phyloP scores from a whole-genome alignment of 30 jellyfish, hydroid and myxozoan genomes.

The Hydra vulgaris region DNA sequence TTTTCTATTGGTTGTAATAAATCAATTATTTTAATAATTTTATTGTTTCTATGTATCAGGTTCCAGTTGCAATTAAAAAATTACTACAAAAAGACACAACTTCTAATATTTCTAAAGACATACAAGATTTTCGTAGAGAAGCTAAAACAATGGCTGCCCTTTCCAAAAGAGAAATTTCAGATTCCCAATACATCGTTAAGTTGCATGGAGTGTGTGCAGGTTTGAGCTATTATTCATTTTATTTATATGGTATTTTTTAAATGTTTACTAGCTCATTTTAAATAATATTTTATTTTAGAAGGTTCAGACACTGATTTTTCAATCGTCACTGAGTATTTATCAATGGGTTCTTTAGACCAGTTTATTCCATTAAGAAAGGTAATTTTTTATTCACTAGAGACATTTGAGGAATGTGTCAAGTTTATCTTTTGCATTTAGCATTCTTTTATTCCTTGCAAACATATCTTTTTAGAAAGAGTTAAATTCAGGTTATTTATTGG shows the following conservation, averaged over 20 bases:
- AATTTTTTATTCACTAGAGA: not conserved
- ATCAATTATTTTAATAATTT: slow-evolving; percentile 5
- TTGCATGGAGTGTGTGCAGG: slow-evolving; percentile 37
- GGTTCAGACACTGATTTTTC: not conserved
- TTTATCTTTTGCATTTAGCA: not conserved
- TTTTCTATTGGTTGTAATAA: too few species aligned
- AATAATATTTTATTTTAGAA: not conserved
- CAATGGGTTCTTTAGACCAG: not conserved
- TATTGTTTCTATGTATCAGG: not conserved
- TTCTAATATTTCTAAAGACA: not conserved
- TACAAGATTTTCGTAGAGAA: slow-evolving; percentile 19
- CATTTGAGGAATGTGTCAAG: not conserved
- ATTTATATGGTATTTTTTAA: not conserved
- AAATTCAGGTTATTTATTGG: not conserved
- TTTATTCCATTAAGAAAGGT: not conserved
- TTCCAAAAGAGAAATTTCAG: not conserved
- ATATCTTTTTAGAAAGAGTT: not conserved
- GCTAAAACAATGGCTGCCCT: slow-evolving; percentile 26
- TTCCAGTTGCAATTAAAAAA: slow-evolving; percentile 27
- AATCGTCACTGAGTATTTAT: not conserved
- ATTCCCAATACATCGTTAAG: slow-evolving; percentile 9
- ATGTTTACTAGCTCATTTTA: too few species aligned
- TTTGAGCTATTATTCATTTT: not conserved
- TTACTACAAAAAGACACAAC: slow-evolving; percentile 4
- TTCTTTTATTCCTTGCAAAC: not conserved